Evolutionary conservation across 2,113 vertebrate genomes (phyloP).

Genomic region (Trichomycterus rosablanca): DNA sequence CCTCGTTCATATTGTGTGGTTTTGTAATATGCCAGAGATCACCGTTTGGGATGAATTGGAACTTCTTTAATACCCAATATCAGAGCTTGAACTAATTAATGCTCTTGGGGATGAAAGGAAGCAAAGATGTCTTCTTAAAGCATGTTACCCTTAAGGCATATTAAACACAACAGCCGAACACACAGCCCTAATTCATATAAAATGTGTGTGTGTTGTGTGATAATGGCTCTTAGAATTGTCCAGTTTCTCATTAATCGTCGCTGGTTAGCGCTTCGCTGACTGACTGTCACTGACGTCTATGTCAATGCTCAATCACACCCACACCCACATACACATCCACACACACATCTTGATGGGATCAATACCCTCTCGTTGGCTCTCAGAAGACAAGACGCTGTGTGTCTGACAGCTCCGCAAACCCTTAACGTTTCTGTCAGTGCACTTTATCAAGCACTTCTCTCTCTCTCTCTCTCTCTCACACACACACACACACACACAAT

Average conservation of each 20-base stretch:
- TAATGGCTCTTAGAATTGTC: constrained; percentile 22
- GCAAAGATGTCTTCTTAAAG: no score
- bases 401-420: constrained; percentile 39
- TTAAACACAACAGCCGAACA: no score
- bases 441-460: constrained; percentile 32
- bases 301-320: constrained; percentile 41
- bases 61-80: no score
- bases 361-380: constrained; percentile 46
- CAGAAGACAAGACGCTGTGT: constrained; percentile 36
- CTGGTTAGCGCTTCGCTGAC: constrained; percentile 44
- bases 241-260: constrained; percentile 47
- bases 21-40: no score
- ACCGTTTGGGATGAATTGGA: no score
- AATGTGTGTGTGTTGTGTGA: background rate
- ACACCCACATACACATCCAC: constrained; percentile 10
- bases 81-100: no score
- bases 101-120: no score
- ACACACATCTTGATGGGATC: constrained; percentile 32
- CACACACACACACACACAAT: no score
- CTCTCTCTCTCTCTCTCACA: constrained; percentile 5
- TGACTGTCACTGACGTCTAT: constrained; percentile 44
- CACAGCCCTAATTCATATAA: no score
- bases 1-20: no score
- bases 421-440: constrained; percentile 31
- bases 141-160: no score